phyloP scores from a whole-genome alignment of 2,113 vertebrate genomes.

The Psilopogon haemacephalus region DNA sequence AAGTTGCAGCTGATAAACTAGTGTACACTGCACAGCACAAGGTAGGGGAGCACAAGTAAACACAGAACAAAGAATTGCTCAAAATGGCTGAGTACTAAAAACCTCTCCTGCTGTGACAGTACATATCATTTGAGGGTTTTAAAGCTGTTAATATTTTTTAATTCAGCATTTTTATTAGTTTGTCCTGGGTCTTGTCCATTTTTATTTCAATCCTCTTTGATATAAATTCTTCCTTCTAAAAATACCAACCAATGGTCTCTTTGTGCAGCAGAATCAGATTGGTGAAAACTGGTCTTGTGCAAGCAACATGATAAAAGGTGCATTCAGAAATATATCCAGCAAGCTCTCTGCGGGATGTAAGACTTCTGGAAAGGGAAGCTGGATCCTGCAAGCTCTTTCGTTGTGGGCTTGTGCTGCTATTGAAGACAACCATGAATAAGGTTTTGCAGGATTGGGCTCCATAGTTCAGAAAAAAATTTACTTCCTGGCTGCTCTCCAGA shows the following conservation, averaged over 20 bases:
- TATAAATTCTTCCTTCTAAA: slow-evolving; percentile 52
- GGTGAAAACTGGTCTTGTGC: slow-evolving; percentile 54
- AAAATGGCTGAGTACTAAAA: slow-evolving; percentile 49
- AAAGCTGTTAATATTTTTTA: slow-evolving; percentile 50
- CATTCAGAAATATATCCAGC: slow-evolving; percentile 57
- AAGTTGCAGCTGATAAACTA: background rate
- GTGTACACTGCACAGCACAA: background rate
- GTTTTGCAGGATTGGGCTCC: slow-evolving; percentile 45
- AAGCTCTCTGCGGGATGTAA: slow-evolving; percentile 53
- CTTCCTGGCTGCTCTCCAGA: slow-evolving; percentile 32
- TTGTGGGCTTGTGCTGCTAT: background rate
- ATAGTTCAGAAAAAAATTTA: slow-evolving; percentile 55
- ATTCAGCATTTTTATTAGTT: slow-evolving; percentile 40
- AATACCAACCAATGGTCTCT: background rate
- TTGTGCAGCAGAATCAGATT: slow-evolving; percentile 44
- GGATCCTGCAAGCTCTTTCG: slow-evolving; percentile 52
- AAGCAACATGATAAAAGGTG: slow-evolving; percentile 58
- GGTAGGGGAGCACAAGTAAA: slow-evolving; percentile 22
- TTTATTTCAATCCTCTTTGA: background rate
- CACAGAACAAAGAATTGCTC: slow-evolving; percentile 41
- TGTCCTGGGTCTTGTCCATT: slow-evolving; percentile 5
- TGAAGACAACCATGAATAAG: slow-evolving; percentile 41
- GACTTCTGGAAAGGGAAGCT: slow-evolving; percentile 58
- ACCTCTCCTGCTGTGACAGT: background rate
- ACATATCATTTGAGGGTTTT: background rate